These are phyloP conservation scores for Phallusia fumigata DNA, from an alignment of 23 tunicate genomes.

Conservation along the genomic window DNA sequence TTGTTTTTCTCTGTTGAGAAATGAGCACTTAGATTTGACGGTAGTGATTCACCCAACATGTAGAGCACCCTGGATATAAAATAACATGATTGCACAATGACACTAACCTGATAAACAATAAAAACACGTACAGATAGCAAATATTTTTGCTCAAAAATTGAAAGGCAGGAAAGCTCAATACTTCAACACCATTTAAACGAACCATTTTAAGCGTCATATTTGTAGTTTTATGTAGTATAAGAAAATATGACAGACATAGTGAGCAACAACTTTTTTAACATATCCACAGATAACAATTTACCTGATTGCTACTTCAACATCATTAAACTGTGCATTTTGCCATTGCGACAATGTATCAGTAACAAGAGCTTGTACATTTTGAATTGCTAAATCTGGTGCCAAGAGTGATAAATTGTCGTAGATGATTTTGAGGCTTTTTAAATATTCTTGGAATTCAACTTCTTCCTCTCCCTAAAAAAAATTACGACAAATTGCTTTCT, in stretches of 20 bases:
- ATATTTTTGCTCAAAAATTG: no score
- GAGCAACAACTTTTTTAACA: no score
- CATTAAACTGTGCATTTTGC: slow-evolving; percentile 48
- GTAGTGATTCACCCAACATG: slow-evolving; percentile 84
- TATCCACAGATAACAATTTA: not conserved
- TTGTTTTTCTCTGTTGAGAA: slow-evolving; percentile 57
- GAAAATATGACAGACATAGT: no score
- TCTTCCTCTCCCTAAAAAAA: slow-evolving; percentile 88
- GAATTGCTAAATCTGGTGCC: slow-evolving; percentile 51
- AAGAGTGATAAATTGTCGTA: slow-evolving; percentile 76
- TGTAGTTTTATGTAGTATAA: no score
- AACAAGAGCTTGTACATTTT: slow-evolving; percentile 40
- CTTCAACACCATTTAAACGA: no score
- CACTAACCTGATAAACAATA: no score
- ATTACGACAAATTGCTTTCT: no score
- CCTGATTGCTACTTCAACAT: slow-evolving; percentile 85
- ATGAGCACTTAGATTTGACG: slow-evolving; percentile 68
- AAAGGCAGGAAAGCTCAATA: no score
- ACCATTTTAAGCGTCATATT: no score
- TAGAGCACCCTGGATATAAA: slow-evolving; percentile 50
- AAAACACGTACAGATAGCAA: no score
- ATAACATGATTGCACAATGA: not conserved
- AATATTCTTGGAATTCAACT: slow-evolving; percentile 86
- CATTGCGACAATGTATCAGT: slow-evolving; percentile 51
- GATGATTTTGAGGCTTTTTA: slow-evolving; percentile 64